These are phyloP conservation scores for Hemitrygon akajei DNA, from an alignment of 2,797 vertebrate species.

Conservation along the genomic window DNA sequence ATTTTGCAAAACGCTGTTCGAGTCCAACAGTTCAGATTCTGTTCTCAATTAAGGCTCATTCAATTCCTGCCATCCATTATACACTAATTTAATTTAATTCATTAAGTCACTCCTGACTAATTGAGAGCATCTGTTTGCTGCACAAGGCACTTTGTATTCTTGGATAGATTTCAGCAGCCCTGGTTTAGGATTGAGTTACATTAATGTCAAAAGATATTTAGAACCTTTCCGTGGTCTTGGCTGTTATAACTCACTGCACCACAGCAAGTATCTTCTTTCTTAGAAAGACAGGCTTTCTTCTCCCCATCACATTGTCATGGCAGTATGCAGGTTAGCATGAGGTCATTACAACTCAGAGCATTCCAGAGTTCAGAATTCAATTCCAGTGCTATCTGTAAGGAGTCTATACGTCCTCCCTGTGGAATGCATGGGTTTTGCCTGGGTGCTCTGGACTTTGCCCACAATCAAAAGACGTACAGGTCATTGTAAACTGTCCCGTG, in stretches of 20 bases:
- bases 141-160: not conserved
- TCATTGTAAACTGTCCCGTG: too few species aligned
- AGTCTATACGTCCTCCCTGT: too few species aligned
- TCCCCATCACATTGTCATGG: too few species aligned
- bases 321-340: too few species aligned
- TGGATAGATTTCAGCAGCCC: not conserved
- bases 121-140: not conserved
- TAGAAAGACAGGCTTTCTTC: not conserved
- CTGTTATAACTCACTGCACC: not conserved
- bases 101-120: not conserved
- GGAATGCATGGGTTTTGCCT: too few species aligned
- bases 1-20: not conserved
- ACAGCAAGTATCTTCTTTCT: not conserved
- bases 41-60: not conserved
- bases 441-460: too few species aligned
- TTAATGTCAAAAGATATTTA: not conserved
- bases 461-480: too few species aligned
- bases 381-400: too few species aligned
- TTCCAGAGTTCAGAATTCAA: too few species aligned
- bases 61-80: not conserved
- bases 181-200: not conserved
- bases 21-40: not conserved
- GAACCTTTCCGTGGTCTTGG: not conserved
- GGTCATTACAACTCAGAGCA: too few species aligned
- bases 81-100: constrained; percentile 10